Conservation (phyloP, 2,797 vertebrate species). For the Loriculus beryllinus region DNA sequence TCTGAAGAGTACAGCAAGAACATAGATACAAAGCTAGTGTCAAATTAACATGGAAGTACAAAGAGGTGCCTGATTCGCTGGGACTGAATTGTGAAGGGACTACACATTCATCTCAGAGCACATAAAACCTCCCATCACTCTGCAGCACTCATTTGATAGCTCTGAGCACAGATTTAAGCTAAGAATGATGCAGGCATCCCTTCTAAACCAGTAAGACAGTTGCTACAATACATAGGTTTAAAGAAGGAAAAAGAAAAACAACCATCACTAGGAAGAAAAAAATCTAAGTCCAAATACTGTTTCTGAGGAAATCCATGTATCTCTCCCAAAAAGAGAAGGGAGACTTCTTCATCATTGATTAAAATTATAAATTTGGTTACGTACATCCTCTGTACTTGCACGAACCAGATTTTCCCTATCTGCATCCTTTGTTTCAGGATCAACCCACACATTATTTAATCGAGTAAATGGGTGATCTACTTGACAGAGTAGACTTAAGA, state of each 20-base stretch:
- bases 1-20: slow-evolving; percentile 64
- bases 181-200: slow-evolving; percentile 2
- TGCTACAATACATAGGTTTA: slow-evolving; percentile 2
- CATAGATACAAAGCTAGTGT: slow-evolving; percentile 38
- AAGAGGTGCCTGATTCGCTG: slow-evolving; percentile 46
- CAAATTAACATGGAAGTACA: slow-evolving; percentile 62
- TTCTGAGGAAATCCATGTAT: neutral
- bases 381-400: neutral
- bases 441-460: neutral
- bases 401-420: neutral
- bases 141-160: slow-evolving; percentile 18
- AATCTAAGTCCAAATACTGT: neutral
- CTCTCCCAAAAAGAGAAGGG: neutral
- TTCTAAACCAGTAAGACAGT: neutral
- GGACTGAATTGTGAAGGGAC: slow-evolving; percentile 62
- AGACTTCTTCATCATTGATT: neutral
- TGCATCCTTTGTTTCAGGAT: neutral
- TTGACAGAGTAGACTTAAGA: neutral
- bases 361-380: neutral
- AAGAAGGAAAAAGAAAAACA: neutral
- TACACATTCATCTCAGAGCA: slow-evolving; percentile 37
- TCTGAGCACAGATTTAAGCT: neutral
- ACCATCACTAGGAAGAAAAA: neutral
- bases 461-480: neutral
- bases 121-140: slow-evolving; percentile 24